Evolutionary conservation across 2,113 vertebrate species (phyloP).

Genomic region (Sinocyclocheilus anshuiensis): DNA sequence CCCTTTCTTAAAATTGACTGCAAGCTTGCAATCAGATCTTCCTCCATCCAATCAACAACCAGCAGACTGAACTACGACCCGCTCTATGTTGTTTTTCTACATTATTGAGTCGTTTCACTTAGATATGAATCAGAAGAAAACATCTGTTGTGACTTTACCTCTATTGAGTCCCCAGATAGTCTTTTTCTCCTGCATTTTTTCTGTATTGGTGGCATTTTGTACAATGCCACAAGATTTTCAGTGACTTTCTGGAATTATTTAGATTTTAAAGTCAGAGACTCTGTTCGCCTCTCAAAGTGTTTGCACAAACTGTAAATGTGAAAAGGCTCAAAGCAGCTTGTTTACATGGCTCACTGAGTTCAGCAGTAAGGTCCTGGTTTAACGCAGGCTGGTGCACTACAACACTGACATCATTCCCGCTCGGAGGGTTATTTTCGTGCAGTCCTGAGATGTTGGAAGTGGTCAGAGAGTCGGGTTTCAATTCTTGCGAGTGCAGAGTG

Average conservation of each 20-base stretch:
- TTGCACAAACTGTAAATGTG: neutral
- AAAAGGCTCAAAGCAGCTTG: neutral
- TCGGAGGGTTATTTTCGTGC: slow-evolving; percentile 50
- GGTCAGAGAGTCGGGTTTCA: slow-evolving; percentile 49
- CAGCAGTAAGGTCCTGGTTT: neutral
- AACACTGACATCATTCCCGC: slow-evolving; percentile 10
- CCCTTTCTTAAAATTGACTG: neutral
- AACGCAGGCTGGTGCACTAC: neutral
- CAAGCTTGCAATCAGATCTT: neutral
- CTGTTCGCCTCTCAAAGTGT: neutral
- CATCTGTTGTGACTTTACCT: neutral
- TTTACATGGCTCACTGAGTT: neutral
- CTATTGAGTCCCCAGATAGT: neutral
- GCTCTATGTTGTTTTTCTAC: neutral
- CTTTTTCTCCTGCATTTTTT: neutral
- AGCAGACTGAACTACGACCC: neutral
- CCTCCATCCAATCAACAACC: neutral
- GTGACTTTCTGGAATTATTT: no score
- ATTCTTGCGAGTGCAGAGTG: neutral
- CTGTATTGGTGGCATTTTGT: neutral
- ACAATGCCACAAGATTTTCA: neutral
- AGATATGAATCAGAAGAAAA: neutral
- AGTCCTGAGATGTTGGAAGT: slow-evolving; percentile 25
- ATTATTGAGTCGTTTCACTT: neutral
- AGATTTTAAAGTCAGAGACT: neutral